Base-by-base conservation (phyloP, 2,888 invertebrate genomes). In the Tenthredo distinguenda region DNA sequence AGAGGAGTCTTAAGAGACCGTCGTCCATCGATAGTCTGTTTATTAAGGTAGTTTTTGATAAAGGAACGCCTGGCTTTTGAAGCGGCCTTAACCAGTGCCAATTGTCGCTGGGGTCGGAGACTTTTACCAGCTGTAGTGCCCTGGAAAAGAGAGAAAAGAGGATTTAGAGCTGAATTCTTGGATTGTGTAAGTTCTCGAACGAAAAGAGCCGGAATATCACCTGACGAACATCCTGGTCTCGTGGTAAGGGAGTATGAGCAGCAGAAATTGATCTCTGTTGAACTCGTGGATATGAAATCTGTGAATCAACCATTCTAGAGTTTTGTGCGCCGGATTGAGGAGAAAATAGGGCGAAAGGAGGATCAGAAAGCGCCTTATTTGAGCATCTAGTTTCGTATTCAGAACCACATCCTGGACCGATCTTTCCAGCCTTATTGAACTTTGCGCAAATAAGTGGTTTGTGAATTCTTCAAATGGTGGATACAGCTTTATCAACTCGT, bases 241-340 rank as follows among this genome's bases (percentile, higher is more conserved):
- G 93, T 99, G 98, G 92, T 98, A 99, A 0, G 99, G 99, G 84
- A 99, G 93, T 85, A 98, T 97, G 10, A 98, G 94, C 86, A 96
- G 95, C 90, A 99, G 94, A 65, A 99, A 94, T 0, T 96, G 96
- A 91, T 98, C 96, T 85, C 96, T 96, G 91, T 99, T 99, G 93
- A 97, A 99, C 84, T 97, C 95, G 90, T 99, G 97, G 86, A 99
- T 97, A 88, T 97, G 96, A 92, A 97, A 99, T 88, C 99, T 96
- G 90, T 98, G 96, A 74, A 99, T 96, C 3, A 99, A 95, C 99
- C 99, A 99, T 94, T 99, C 99, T 76, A 99, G 93, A 1, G 98
- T 97, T 94, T 99, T 98, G 88, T 99, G 98, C 0, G 98, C 96
- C 9, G 96, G 95, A 89, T 97, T 97, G 0, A 98, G 94, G 81